phyloP scores from a whole-genome alignment of 1,140 invertebrate genomes.

The Lanistes nyassanus region DNA sequence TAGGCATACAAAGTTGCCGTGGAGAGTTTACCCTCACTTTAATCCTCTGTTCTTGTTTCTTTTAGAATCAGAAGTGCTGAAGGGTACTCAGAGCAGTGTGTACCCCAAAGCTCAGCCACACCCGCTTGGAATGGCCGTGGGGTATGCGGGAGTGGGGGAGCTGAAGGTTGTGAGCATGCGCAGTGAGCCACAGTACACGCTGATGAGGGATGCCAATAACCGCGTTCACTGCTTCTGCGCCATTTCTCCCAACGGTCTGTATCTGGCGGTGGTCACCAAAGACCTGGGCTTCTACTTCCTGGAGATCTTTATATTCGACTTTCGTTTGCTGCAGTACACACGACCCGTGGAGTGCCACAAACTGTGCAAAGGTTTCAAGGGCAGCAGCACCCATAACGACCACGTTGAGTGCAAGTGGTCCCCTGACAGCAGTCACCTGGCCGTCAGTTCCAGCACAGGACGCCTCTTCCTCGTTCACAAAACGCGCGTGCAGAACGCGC shows the following conservation, averaged over 20 bases:
- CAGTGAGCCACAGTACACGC: slow-evolving; percentile 25
- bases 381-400: slow-evolving; percentile 34
- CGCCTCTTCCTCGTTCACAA: slow-evolving; percentile 37
- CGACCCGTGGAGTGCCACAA: slow-evolving; percentile 30
- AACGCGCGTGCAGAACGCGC: slow-evolving; percentile 20
- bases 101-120: slow-evolving; percentile 39
- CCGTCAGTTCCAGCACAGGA: slow-evolving; percentile 35
- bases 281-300: slow-evolving; percentile 35
- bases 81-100: slow-evolving; percentile 25
- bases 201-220: slow-evolving; percentile 28
- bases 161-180: slow-evolving; percentile 23
- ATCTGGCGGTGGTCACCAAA: slow-evolving; percentile 38
- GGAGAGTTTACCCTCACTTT: too few species aligned
- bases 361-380: slow-evolving; percentile 35
- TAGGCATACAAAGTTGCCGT: too few species aligned
- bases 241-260: slow-evolving; percentile 44
- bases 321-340: neutral
- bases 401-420: slow-evolving; percentile 52
- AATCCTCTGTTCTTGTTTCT: too few species aligned
- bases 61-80: slow-evolving; percentile 27
- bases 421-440: slow-evolving; percentile 42
- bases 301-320: slow-evolving; percentile 22
- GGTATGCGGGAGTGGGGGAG: slow-evolving; percentile 33
- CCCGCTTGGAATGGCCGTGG: slow-evolving; percentile 35
- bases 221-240: slow-evolving; percentile 39